Evolutionary conservation across 2,888 invertebrate genomes (phyloP).

Genomic region (Girardia tigrina): DNA sequence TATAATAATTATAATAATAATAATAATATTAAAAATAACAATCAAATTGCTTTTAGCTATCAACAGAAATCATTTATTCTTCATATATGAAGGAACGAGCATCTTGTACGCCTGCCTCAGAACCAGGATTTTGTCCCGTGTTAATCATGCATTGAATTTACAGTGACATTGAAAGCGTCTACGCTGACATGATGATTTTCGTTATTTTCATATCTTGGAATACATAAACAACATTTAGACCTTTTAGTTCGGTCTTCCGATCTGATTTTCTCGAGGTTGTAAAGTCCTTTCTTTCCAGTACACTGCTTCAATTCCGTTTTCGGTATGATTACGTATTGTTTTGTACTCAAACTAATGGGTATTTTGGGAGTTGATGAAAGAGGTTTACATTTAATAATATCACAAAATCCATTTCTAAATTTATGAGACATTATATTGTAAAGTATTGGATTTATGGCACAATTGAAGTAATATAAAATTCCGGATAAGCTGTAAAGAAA

Average conservation of each 20-base stretch:
- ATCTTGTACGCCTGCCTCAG: no score
- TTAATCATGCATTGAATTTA: neutral
- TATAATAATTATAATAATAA: neutral
- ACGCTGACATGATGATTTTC: neutral
- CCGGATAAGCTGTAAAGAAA: constrained; percentile 33
- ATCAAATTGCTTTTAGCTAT: no score
- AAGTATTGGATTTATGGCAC: constrained; percentile 32
- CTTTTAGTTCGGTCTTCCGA: neutral
- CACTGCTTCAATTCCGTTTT: neutral
- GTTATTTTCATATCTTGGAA: neutral
- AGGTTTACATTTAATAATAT: neutral
- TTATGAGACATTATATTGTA: constrained; percentile 34
- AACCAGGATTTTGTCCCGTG: no score
- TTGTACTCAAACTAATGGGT: neutral
- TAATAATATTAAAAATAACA: neutral
- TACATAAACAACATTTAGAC: neutral
- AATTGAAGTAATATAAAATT: constrained; percentile 32
- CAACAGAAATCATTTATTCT: no score
- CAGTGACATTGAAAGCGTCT: neutral
- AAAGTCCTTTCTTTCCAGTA: neutral
- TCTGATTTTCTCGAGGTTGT: neutral
- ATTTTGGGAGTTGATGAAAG: neutral
- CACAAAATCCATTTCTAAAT: constrained; percentile 32
- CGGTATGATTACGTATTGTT: neutral
- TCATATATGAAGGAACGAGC: no score